Evolutionary conservation across 2,113 vertebrate genomes (phyloP).

Genomic region (Gymnogyps californianus): DNA sequence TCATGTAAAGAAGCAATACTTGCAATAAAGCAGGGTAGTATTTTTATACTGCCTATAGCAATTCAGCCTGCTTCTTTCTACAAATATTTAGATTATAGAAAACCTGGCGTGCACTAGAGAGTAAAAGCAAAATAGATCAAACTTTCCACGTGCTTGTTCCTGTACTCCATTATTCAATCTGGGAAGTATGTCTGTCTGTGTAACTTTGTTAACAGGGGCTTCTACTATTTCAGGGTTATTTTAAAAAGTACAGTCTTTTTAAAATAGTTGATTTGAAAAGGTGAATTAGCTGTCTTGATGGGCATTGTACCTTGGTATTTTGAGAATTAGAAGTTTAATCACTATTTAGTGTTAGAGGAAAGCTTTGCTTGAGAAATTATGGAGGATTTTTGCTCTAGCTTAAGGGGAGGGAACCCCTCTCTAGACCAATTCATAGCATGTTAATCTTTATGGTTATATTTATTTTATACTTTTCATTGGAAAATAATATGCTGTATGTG

Average conservation of each 20-base stretch:
- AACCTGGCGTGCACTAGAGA: background rate
- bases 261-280: background rate
- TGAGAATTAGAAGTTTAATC: background rate
- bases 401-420: background rate
- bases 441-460: background rate
- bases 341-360: background rate
- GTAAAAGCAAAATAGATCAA: constrained; percentile 16
- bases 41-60: background rate
- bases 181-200: constrained; percentile 30
- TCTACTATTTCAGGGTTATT: background rate
- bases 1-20: background rate
- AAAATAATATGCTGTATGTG: background rate
- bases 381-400: background rate
- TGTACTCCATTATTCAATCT: constrained; percentile 48
- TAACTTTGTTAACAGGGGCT: background rate
- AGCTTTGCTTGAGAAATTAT: background rate
- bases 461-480: background rate
- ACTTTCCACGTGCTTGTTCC: constrained; percentile 50
- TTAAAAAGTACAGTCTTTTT: background rate
- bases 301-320: background rate
- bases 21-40: background rate
- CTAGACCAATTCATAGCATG: background rate
- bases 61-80: background rate
- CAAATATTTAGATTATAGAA: constrained; percentile 24
- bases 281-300: background rate